These are phyloP conservation scores for Pterocles burchelli DNA, from an alignment of 2,113 vertebrate species.

Conservation along the genomic window DNA sequence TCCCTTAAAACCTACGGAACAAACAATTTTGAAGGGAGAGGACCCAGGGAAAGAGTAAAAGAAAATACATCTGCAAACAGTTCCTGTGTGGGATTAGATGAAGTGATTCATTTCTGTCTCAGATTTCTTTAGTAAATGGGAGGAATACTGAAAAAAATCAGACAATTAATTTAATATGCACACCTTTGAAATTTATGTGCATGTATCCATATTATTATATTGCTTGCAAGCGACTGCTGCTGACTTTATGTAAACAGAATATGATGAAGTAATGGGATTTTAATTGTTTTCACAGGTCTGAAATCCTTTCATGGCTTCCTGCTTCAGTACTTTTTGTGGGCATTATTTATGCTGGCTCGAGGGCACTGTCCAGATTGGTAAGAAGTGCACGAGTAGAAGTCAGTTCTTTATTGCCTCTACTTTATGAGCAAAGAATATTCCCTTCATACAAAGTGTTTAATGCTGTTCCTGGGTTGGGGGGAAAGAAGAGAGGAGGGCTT, in stretches of 20 bases:
- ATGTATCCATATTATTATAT: not conserved
- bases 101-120: not conserved
- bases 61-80: not conserved
- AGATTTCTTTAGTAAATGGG: not conserved
- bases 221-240: not conserved
- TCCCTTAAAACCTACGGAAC: not conserved
- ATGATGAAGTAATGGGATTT: not conserved
- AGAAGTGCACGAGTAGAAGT: constrained; percentile 30
- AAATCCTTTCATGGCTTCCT: constrained; percentile 87
- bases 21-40: not conserved
- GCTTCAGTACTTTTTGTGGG: constrained; percentile 89
- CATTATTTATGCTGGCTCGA: constrained; percentile 93
- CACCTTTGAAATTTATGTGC: not conserved
- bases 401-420: not conserved
- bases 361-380: constrained; percentile 89
- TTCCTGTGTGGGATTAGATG: not conserved
- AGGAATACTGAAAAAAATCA: not conserved
- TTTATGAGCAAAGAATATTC: not conserved
- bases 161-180: not conserved
- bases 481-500: not conserved
- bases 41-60: not conserved
- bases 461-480: not conserved
- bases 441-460: not conserved
- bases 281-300: constrained; percentile 77
- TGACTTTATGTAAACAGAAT: not conserved